phyloP scores from a whole-genome alignment of 2,888 invertebrate genomes.

The Mactromeris polynyma region DNA sequence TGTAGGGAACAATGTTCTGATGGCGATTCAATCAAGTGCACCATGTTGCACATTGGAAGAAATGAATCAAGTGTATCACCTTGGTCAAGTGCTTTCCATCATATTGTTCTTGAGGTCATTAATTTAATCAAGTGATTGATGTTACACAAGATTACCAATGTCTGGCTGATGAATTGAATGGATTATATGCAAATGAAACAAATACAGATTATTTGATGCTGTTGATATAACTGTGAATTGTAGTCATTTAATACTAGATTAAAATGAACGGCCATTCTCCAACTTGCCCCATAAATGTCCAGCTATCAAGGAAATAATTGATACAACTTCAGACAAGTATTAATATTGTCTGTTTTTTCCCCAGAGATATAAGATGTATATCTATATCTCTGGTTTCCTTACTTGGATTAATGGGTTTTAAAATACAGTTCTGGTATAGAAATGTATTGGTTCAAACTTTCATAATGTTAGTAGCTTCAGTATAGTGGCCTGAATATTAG shows the following conservation, averaged over 20 bases:
- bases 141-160: neutral
- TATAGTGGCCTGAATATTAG: no score
- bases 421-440: neutral
- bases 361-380: no score
- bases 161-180: neutral
- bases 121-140: neutral
- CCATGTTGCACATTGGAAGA: neutral
- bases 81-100: neutral
- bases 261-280: neutral
- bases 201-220: neutral
- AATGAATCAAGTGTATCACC: neutral
- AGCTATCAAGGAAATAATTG: neutral
- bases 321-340: no score
- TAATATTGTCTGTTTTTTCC: no score
- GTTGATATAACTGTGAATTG: neutral
- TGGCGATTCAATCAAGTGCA: neutral
- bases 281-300: neutral
- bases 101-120: neutral
- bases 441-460: no score
- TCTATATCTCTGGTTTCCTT: neutral
- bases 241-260: neutral
- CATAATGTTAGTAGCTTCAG: no score
- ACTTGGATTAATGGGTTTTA: neutral
- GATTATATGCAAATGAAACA: neutral
- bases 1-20: neutral